Percentiles rank a stretch among this genome's conserved stretches.
Evolutionary conservation across 1,140 invertebrate species (phyloP).

Genomic region (Periplaneta americana): DNA sequence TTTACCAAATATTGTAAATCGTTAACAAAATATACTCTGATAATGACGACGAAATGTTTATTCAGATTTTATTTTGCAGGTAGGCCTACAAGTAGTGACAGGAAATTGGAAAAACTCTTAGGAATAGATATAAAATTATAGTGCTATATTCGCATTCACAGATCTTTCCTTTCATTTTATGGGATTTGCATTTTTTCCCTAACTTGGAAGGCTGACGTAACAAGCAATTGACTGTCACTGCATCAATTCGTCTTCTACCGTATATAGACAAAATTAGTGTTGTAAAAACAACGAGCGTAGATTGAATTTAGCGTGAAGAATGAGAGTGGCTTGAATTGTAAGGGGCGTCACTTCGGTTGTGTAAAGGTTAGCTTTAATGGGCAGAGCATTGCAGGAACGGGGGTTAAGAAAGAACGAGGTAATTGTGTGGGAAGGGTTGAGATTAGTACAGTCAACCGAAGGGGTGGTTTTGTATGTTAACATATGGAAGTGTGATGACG

Average conservation of each 20-base stretch:
- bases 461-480: not conserved
- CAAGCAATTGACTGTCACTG: not conserved
- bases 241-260: not conserved
- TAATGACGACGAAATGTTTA: too few species aligned
- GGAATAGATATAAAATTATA: too few species aligned
- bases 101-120: too few species aligned
- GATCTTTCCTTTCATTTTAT: too few species aligned
- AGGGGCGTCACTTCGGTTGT: not conserved
- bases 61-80: too few species aligned
- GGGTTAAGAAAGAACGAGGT: not conserved
- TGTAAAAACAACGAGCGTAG: not conserved
- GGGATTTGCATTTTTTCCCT: too few species aligned
- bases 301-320: not conserved
- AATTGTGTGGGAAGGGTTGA: not conserved
- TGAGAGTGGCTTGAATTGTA: not conserved
- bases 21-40: too few species aligned
- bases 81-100: too few species aligned
- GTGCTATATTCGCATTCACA: too few species aligned
- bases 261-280: not conserved
- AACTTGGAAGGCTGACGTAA: not conserved
- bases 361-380: constrained; percentile 3
- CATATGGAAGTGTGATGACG: not conserved
- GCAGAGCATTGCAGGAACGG: not conserved
- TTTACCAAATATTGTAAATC: too few species aligned
- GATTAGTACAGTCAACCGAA: not conserved